phyloP scores from a whole-genome alignment of 2,888 invertebrate species.

The Chirona hameri region DNA sequence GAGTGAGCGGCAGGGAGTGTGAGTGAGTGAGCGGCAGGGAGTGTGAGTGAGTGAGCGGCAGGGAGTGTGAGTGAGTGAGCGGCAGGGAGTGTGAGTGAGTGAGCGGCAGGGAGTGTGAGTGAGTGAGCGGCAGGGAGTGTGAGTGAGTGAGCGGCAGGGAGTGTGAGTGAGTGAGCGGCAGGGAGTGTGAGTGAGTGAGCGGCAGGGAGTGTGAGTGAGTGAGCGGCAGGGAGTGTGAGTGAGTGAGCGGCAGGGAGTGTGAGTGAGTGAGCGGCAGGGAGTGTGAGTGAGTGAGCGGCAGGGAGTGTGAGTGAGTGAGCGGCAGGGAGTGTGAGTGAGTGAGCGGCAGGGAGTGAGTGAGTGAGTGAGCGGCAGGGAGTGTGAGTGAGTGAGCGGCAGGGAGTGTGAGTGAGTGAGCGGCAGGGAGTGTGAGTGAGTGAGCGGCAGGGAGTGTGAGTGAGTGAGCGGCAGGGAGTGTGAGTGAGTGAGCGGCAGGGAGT shows the following conservation, averaged over 20 bases:
- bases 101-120: not conserved
- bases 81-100: not conserved
- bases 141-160: not conserved
- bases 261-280: no score
- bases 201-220: not conserved
- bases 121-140: no score
- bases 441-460: not conserved
- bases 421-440: not conserved
- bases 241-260: not conserved
- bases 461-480: no score
- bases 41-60: not conserved
- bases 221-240: no score
- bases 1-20: not conserved
- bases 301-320: not conserved
- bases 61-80: not conserved
- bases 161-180: not conserved
- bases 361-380: no score
- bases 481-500: not conserved
- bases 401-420: not conserved
- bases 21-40: no score
- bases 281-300: not conserved
- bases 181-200: not conserved
- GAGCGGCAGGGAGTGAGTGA: not conserved
- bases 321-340: not conserved
- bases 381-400: not conserved